Evolutionary conservation across 2,888 invertebrate species (phyloP).

Genomic region (Chloroclysta siterata): DNA sequence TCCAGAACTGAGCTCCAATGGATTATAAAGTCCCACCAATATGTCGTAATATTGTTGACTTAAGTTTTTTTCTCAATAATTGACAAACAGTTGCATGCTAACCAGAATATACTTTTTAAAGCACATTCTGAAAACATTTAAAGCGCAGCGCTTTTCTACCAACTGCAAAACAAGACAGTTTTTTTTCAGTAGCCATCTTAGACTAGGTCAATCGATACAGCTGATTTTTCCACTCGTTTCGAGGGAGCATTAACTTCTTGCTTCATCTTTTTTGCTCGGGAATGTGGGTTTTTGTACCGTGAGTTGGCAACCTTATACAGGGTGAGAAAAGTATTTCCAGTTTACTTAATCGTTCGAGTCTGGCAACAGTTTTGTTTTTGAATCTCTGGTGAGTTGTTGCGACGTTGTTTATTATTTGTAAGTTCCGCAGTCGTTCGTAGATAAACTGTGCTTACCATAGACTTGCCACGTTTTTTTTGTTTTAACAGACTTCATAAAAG

Average conservation of each 20-base stretch:
- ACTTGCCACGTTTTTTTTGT: no score
- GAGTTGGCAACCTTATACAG: constrained; percentile 22
- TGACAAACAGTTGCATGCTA: background rate
- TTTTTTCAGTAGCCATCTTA: constrained; percentile 16
- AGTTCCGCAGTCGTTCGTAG: no score
- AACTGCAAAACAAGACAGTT: constrained; percentile 5
- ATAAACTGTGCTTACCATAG: no score
- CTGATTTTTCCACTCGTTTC: constrained; percentile 14
- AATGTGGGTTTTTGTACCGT: constrained; percentile 27
- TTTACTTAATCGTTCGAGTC: background rate
- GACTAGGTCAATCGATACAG: constrained; percentile 25
- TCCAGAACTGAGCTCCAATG: no score
- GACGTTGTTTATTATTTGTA: no score
- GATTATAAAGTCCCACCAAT: no score
- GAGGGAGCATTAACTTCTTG: constrained; percentile 27
- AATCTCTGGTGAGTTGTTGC: background rate
- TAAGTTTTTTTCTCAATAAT: background rate
- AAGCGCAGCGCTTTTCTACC: constrained; percentile 2
- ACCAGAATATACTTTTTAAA: background rate
- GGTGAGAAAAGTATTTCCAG: constrained; percentile 7
- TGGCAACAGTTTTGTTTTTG: background rate
- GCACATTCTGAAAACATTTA: background rate
- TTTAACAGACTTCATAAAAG: no score
- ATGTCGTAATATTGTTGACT: background rate
- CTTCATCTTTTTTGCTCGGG: constrained; percentile 16